These are phyloP conservation scores for Onychomys torridus DNA, from an alignment of 2,797 vertebrate species.

Conservation along the genomic window DNA sequence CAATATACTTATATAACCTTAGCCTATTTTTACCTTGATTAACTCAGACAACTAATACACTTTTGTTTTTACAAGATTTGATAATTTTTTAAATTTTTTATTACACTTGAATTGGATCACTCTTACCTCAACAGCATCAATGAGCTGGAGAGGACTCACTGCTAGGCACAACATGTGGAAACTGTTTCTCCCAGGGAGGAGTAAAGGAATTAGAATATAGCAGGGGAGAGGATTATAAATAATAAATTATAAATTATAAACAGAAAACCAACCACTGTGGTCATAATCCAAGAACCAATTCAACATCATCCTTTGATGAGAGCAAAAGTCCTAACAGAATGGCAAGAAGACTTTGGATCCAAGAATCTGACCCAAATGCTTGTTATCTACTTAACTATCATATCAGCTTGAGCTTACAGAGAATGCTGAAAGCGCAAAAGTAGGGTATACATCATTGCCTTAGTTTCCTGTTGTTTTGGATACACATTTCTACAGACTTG, in stretches of 20 bases:
- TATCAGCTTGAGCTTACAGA: not conserved
- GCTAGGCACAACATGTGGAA: not conserved
- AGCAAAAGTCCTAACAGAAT: not conserved
- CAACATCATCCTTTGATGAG: not conserved
- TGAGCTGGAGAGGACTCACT: not conserved
- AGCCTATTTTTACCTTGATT: constrained; percentile 26
- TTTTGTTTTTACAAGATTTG: constrained; percentile 38
- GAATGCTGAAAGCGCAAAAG: not conserved
- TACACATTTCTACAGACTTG: constrained; percentile 12
- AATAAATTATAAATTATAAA: too few relatives aligned
- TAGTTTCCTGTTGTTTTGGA: not conserved
- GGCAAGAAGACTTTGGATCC: not conserved
- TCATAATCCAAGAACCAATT: constrained; percentile 38
- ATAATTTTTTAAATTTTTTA: constrained; percentile 49
- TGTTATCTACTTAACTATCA: not conserved
- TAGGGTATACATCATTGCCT: too few relatives aligned
- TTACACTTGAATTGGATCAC: constrained; percentile 12
- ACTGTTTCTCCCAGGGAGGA: not conserved
- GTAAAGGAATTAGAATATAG: constrained; percentile 1
- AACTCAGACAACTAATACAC: not conserved
- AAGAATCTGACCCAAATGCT: not conserved
- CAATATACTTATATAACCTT: not conserved
- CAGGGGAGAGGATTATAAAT: constrained; percentile 1
- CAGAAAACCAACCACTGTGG: not conserved
- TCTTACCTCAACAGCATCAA: not conserved